Conservation (phyloP, 2,113 vertebrate species). For the Saguinus imperator region DNA sequence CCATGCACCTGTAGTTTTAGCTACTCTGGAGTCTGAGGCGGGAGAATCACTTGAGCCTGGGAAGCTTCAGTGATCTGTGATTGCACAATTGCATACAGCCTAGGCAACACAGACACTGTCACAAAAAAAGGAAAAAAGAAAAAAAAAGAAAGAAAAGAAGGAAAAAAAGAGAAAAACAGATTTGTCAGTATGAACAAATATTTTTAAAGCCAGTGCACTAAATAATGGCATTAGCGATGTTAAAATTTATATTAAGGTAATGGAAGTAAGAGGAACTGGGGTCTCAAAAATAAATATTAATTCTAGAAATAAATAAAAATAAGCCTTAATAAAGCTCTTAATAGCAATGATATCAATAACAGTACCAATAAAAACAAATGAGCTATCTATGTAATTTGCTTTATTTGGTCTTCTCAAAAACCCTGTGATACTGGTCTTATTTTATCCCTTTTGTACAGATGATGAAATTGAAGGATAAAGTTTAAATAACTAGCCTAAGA, state of each 20-base stretch:
- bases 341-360: neutral
- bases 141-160: too few species aligned
- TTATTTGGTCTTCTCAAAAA: slow-evolving; percentile 33
- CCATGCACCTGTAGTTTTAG: too few species aligned
- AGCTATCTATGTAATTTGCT: neutral
- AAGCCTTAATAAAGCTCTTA: neutral
- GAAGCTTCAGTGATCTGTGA: too few species aligned
- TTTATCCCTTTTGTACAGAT: neutral
- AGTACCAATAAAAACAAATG: neutral
- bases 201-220: neutral
- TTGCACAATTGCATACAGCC: too few species aligned
- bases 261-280: neutral
- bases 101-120: too few species aligned
- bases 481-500: neutral
- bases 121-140: too few species aligned
- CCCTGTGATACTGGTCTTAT: neutral
- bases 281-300: neutral
- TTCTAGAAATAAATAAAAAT: slow-evolving; percentile 26
- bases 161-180: neutral
- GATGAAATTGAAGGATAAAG: neutral
- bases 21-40: too few species aligned
- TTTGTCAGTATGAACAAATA: neutral
- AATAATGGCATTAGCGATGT: neutral
- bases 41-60: too few species aligned
- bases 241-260: neutral